Base-by-base conservation (phyloP, 1,140 invertebrate genomes). In the Metaphire vulgaris region DNA sequence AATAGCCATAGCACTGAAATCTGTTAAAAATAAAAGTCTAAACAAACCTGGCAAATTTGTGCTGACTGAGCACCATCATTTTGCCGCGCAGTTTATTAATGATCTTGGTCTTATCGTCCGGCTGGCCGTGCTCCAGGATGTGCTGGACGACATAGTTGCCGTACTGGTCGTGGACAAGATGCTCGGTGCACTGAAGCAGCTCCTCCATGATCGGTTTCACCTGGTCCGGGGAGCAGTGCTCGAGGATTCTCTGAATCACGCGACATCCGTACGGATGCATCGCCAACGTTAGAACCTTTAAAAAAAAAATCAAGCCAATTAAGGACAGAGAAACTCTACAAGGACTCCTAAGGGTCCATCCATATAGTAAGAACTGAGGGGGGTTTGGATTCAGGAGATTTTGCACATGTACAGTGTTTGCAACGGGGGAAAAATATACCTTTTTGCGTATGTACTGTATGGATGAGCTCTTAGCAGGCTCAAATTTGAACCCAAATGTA, bases 191-290 rank as follows among this genome's bases (percentile, higher is more conserved):
- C 75, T 93, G 90, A 83, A 99, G 97, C 70, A 99, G 88, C 87
- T 99, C 97, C 79, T 93, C 92, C 66, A 99, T 87, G 80, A 99
- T 96, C 29, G 95, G 94, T 78, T 91, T 89, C 16, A 96, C 99
- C 88, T 99, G 98, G 82, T 99, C 96, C 67, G 91, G 88, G 74
- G 93, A 96, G 88, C 98, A 99, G 86, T 99, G 96, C 87, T 99
- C 97, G 69, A 99, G 88, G 81, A 99, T 98, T 79, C 98, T 92
- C 88, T 99, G 98, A 81, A 99, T 99, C 0, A 99, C 98, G 79
- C 98, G 90, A 84, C 98, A 99, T 12, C 98, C 98, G 86, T 99
- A 99, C 0, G 97, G 97, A 88, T 99, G 97, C 70, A 96, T 99
- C 66, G 97, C 98, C 77, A 99, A 88, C 41, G 92, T 91, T 86